These are phyloP conservation scores for Drosophila falleni DNA, from an alignment of 2,888 invertebrate genomes.

Conservation along the genomic window DNA sequence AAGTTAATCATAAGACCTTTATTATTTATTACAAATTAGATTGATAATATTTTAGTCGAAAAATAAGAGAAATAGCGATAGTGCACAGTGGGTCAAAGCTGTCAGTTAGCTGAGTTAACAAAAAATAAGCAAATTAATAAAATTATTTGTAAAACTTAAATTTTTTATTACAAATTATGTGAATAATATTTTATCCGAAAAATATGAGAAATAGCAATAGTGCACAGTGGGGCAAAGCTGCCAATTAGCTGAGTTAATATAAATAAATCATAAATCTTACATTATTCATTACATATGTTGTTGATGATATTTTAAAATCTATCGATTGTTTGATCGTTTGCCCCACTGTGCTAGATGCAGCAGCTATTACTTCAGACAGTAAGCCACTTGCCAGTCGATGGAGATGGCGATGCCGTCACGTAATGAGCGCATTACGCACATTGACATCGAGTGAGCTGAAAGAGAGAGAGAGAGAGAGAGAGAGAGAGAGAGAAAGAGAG, in stretches of 20 bases:
- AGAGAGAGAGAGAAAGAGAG: not conserved
- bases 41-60: no score
- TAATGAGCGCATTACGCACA: constrained; percentile 79
- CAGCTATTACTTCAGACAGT: constrained; percentile 13
- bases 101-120: not conserved
- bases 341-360: constrained; percentile 10
- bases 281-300: not conserved
- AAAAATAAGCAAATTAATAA: not conserved
- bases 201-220: constrained; percentile 18
- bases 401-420: constrained; percentile 68
- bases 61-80: constrained; percentile 22
- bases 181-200: no score
- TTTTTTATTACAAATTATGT: no score
- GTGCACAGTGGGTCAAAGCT: constrained; percentile 10
- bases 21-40: no score
- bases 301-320: not conserved
- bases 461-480: no score
- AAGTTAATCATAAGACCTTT: not conserved
- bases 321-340: not conserved
- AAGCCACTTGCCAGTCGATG: constrained; percentile 56
- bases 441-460: constrained; percentile 3
- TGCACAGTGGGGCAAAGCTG: constrained; percentile 11
- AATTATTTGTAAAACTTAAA: not conserved
- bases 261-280: no score
- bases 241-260: not conserved